Evolutionary conservation across 2,113 vertebrate genomes (phyloP), one percentile per base, ranked within the genome.

Genomic region (Saguinus imperator): DNA sequence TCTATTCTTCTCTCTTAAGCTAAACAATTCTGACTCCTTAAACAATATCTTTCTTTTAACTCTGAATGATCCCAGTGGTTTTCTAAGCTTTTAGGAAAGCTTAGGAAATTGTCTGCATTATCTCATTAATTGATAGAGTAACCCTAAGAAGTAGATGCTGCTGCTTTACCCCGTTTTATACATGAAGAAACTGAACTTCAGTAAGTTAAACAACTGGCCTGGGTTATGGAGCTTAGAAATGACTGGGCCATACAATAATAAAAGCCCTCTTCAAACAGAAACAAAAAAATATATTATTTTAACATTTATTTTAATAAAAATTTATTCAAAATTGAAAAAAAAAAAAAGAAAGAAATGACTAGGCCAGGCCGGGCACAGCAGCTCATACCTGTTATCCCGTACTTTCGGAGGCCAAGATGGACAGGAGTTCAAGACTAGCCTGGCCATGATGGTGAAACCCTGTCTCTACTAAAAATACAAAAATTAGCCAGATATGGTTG

Each of bases 1-100:
- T 66, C 77, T 94, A 61, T 76, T 89, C 32, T 86, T 92, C 35
- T 89, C 5, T 86, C 80, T 27, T 87, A 86, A 89, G 61, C 5
- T 48, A 68, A 72, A 48, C 57, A 40, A 37, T 68, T 76, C 27
- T 37, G 37, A 40, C 35, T 80, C 35, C 37, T 93, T 89, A 66
- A 55, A 57, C 20, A 80, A 27, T 7, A 20, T 35, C 3, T 89
- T 10, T 58, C 50, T 75, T 64, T 52, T 40, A 40, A 40, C 58
- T 91, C 37, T 48, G 11, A 66, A 37, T n/a, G 80, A n/a, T 25
- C 6, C 32, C 75, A 37, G 43, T n/a, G 9, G 29, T 57, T 80
- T 45, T 14, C 21, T 84, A 58, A 72, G 1, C 40, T 58, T 48
- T 76, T 27, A 8, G 37, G 37, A 40, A 40, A 40, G 37, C 37